phyloP scores from a whole-genome alignment of 1,140 invertebrate genomes.

The Arion vulgaris region DNA sequence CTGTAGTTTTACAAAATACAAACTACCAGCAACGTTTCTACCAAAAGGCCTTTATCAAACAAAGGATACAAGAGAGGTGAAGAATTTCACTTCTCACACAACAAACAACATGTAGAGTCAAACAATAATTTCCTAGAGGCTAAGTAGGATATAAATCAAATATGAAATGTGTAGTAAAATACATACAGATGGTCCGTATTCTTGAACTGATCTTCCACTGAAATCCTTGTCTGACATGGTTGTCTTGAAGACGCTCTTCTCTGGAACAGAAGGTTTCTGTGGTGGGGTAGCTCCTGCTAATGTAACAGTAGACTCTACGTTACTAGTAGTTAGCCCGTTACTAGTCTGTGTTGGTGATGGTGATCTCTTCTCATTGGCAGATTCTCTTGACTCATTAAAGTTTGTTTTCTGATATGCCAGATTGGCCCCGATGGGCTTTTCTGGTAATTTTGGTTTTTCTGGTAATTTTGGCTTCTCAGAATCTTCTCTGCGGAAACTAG shows the following conservation, averaged over 20 bases:
- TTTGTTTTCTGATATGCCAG: background rate
- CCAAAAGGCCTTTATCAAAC: too few species aligned
- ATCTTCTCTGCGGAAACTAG: slow-evolving; percentile 61
- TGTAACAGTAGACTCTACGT: background rate
- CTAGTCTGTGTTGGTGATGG: slow-evolving; percentile 11
- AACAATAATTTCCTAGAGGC: too few species aligned
- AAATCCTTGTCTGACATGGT: background rate
- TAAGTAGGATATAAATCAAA: too few species aligned
- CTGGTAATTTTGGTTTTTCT: slow-evolving; percentile 41
- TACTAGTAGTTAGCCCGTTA: background rate
- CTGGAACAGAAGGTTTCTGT: background rate
- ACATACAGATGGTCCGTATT: slow-evolving; percentile 21
- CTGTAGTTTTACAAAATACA: too few species aligned
- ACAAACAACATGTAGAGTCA: too few species aligned
- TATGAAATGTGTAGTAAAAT: background rate
- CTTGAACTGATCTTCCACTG: background rate
- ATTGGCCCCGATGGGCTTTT: background rate
- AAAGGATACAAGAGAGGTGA: too few species aligned
- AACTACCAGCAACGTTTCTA: too few species aligned
- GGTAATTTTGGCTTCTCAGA: slow-evolving; percentile 52
- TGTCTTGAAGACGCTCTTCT: background rate
- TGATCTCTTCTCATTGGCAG: slow-evolving; percentile 26
- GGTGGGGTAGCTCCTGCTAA: background rate
- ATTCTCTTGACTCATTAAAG: background rate
- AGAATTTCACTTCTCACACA: too few species aligned